Conservation (phyloP, 2,888 invertebrate species). For the Agyllia agylla region DNA sequence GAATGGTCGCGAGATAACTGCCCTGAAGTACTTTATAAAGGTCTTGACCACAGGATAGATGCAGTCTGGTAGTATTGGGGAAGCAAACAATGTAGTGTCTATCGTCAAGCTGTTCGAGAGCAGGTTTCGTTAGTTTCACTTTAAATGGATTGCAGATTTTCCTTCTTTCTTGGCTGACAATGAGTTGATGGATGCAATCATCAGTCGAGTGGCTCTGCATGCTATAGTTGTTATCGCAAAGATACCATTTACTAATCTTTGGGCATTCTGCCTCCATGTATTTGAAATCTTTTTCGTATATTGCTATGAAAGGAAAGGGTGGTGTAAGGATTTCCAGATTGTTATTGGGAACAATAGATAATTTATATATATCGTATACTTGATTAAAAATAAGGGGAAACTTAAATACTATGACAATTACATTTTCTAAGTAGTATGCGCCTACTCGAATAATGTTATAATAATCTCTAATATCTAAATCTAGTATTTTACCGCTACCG, state of each 20-base stretch:
- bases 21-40: background rate
- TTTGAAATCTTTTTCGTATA: conserved; percentile 39
- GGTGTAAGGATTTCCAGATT: conserved; percentile 18
- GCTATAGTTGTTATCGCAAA: conserved; percentile 37
- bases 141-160: background rate
- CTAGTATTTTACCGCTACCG: conserved; percentile 9
- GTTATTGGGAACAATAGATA: background rate
- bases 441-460: conserved; percentile 55
- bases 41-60: background rate
- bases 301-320: conserved; percentile 56
- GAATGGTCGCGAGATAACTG: background rate
- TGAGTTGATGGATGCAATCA: background rate
- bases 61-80: background rate
- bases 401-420: conserved; percentile 41
- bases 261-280: conserved; percentile 71
- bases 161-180: background rate
- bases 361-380: background rate
- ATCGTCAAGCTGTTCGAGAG: background rate
- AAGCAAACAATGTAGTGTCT: background rate
- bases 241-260: conserved; percentile 45
- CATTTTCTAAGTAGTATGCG: conserved; percentile 41
- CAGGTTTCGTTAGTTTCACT: background rate
- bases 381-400: conserved; percentile 28
- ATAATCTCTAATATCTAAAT: conserved; percentile 51
- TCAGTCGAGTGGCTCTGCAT: background rate